A percentile compares a stretch with the other conserved stretches of the same genome.
Conservation (phyloP, 1,140 invertebrate species). For the Aphaenogaster rudis region DNA sequence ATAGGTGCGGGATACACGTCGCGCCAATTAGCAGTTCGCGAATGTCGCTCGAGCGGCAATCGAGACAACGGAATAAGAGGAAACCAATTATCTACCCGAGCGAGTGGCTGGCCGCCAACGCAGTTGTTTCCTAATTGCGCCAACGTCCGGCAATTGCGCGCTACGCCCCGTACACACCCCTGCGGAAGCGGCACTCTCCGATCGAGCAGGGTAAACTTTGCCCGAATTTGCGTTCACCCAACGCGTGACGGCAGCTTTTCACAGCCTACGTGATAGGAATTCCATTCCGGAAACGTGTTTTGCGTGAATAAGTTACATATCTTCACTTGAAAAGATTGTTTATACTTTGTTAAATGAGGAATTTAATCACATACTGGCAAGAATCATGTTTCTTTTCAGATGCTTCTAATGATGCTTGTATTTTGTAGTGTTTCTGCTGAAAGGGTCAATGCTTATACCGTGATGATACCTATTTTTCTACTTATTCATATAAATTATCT, state of each 20-base stretch:
- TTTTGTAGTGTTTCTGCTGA: neutral
- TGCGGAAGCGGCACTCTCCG: constrained; percentile 55
- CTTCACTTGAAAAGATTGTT: neutral
- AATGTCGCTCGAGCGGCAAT: constrained; percentile 67
- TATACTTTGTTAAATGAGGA: constrained; percentile 30
- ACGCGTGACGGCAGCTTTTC: constrained; percentile 54
- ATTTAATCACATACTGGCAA: neutral
- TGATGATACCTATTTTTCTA: neutral
- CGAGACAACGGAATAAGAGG: constrained; percentile 74
- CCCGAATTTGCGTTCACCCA: constrained; percentile 57
- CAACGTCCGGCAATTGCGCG: constrained; percentile 70
- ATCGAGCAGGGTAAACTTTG: constrained; percentile 64
- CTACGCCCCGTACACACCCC: constrained; percentile 26
- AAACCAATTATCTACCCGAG: constrained; percentile 75
- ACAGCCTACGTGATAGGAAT: constrained; percentile 57
- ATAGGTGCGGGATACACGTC: constrained; percentile 69
- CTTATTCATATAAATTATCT: neutral
- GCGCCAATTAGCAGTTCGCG: constrained; percentile 75
- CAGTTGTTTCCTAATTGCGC: constrained; percentile 80
- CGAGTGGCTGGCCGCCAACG: constrained; percentile 74
- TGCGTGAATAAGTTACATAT: constrained; percentile 7
- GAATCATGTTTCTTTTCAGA: neutral
- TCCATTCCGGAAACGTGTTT: constrained; percentile 21
- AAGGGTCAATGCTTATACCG: neutral
- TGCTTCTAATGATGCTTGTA: neutral